Percentiles rank a stretch among this genome's conserved stretches.
Evolutionary conservation across 2,888 invertebrate genomes (phyloP).

Genomic region (Tenthredo distinguenda): DNA sequence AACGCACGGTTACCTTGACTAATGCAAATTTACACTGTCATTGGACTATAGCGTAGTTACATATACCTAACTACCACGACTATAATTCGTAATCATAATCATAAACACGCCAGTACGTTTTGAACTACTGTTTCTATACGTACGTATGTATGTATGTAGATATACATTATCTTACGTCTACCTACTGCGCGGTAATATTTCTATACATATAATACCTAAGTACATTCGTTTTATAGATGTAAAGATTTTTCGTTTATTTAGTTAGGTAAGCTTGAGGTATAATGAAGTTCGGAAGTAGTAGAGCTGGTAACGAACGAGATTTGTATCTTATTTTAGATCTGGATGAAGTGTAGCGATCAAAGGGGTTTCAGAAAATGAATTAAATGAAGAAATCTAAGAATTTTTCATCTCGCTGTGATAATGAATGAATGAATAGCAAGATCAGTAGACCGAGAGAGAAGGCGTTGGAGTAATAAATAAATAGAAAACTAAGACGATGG

Average conservation of each 20-base stretch:
- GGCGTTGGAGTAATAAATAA: background rate
- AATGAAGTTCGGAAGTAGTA: background rate
- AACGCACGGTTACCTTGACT: slow-evolving; percentile 66
- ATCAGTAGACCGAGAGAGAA: background rate
- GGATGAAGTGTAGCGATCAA: background rate
- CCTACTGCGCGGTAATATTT: background rate
- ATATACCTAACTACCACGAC: background rate
- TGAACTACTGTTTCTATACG: background rate
- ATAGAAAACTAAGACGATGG: slow-evolving; percentile 7
- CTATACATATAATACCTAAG: background rate
- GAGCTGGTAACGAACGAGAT: background rate
- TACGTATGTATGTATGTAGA: background rate
- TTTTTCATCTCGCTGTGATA: background rate
- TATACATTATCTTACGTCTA: background rate
- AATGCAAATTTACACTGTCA: slow-evolving; percentile 65
- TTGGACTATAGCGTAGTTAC: slow-evolving; percentile 55
- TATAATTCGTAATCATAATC: slow-evolving; percentile 31
- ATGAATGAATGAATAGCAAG: background rate
- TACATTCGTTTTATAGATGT: background rate
- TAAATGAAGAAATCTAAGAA: background rate
- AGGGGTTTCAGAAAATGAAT: background rate
- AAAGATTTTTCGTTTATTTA: background rate
- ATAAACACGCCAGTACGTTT: slow-evolving; percentile 30
- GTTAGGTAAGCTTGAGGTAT: too few species aligned
- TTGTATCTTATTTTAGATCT: background rate